Evolutionary conservation across 2,113 vertebrate genomes (phyloP).

Genomic region (Oryzias celebensis): DNA sequence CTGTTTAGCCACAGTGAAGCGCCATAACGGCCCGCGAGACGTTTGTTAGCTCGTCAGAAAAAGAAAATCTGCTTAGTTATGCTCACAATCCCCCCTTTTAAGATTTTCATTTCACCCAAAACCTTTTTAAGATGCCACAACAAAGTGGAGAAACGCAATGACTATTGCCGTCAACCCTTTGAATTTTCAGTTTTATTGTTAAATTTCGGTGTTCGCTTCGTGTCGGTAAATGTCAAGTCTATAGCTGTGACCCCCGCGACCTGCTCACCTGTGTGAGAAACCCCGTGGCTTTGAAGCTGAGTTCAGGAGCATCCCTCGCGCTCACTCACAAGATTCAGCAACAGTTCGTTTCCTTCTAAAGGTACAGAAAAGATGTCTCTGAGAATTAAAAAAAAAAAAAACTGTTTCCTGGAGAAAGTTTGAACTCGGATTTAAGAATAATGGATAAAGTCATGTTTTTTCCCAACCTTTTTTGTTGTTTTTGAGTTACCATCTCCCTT

Average conservation of each 20-base stretch:
- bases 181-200: neutral
- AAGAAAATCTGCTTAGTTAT: neutral
- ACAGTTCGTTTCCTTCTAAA: too few species aligned
- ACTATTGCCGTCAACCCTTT: neutral
- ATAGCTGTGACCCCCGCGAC: neutral
- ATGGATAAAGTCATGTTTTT: slow-evolving; percentile 5
- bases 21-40: too few species aligned
- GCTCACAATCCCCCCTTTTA: neutral
- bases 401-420: too few species aligned
- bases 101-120: neutral
- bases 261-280: neutral
- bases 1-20: neutral
- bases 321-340: too few species aligned
- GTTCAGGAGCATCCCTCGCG: too few species aligned
- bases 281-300: too few species aligned
- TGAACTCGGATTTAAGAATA: too few species aligned
- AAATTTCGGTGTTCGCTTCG: neutral
- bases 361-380: too few species aligned
- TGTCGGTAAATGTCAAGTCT: neutral
- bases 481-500: slow-evolving; percentile 41
- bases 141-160: neutral
- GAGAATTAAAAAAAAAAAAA: too few species aligned
- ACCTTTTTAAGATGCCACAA: neutral
- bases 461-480: slow-evolving; percentile 15
- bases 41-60: neutral